These are phyloP conservation scores for Muscidifurax raptorellus DNA, from an alignment of 1,140 invertebrate genomes.

Conservation along the genomic window DNA sequence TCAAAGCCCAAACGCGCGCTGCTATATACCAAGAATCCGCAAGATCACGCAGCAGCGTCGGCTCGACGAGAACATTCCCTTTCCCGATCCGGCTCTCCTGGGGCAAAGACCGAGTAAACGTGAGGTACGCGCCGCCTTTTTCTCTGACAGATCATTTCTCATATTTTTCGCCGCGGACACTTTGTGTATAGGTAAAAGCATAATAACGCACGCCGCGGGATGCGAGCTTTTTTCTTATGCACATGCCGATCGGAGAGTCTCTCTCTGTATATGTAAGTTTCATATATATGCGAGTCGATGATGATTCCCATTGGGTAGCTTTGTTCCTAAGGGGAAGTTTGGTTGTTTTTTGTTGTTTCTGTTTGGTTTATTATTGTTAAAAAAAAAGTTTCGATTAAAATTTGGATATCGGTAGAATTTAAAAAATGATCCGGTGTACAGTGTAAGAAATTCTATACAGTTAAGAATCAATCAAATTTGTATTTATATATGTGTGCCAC, in stretches of 20 bases:
- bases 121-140: constrained; percentile 34
- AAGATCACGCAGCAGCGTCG: constrained; percentile 54
- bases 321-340: too few relatives aligned
- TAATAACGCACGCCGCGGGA: constrained; percentile 9
- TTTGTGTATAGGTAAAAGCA: background rate
- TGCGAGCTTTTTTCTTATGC: constrained; percentile 55
- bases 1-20: background rate
- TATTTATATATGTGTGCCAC: too few relatives aligned
- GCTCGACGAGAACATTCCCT: background rate
- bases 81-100: background rate
- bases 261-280: too few relatives aligned
- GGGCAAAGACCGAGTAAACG: constrained; percentile 59
- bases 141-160: constrained; percentile 74
- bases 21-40: constrained; percentile 58
- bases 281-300: too few relatives aligned
- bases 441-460: too few relatives aligned
- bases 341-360: too few relatives aligned
- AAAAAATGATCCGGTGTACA: too few relatives aligned
- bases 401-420: too few relatives aligned
- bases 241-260: background rate
- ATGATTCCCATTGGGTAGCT: too few relatives aligned
- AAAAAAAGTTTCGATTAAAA: too few relatives aligned
- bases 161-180: constrained; percentile 66
- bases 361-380: too few relatives aligned
- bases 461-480: too few relatives aligned